These are phyloP conservation scores for Lasioglossum villosulum DNA, from an alignment of 2,888 invertebrate species.

Conservation along the genomic window DNA sequence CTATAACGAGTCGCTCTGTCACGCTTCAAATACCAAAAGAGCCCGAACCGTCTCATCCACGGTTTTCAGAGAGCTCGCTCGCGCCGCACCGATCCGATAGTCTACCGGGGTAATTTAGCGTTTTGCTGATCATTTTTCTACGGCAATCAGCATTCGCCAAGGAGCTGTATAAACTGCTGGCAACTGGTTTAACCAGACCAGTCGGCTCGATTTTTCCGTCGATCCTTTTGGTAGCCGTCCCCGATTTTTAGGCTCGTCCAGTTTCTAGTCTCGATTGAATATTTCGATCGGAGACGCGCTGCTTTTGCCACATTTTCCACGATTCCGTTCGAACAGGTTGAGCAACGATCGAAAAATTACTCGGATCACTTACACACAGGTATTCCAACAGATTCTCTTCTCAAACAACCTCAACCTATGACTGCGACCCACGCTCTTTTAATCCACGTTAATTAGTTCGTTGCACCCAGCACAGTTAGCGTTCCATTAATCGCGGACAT, in stretches of 20 bases:
- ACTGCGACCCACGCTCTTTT: not conserved
- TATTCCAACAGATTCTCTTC: not conserved
- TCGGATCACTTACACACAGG: not conserved
- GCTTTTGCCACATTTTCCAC: not conserved
- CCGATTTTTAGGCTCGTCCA: slow-evolving; percentile 57
- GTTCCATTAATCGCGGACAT: not conserved
- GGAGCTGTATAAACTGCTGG: slow-evolving; percentile 19
- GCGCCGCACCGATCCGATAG: slow-evolving; percentile 14
- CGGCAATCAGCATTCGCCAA: slow-evolving; percentile 43
- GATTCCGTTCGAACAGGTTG: slow-evolving; percentile 39
- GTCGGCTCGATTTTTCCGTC: slow-evolving; percentile 48
- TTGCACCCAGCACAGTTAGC: not conserved
- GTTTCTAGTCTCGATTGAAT: slow-evolving; percentile 44
- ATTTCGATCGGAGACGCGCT: slow-evolving; percentile 23
- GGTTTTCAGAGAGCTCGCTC: not conserved
- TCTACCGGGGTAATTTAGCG: slow-evolving; percentile 50
- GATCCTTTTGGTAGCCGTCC: slow-evolving; percentile 52
- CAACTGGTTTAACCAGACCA: slow-evolving; percentile 69
- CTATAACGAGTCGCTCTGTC: not conserved
- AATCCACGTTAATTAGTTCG: not conserved
- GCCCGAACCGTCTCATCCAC: slow-evolving; percentile 33
- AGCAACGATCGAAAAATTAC: slow-evolving; percentile 9
- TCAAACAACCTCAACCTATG: not conserved
- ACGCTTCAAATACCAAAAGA: slow-evolving; percentile 22
- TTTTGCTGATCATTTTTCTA: slow-evolving; percentile 46